phyloP scores from a whole-genome alignment of 37 sponge, comb jelly and placozoan species.

The Hexactinellida sp. region DNA sequence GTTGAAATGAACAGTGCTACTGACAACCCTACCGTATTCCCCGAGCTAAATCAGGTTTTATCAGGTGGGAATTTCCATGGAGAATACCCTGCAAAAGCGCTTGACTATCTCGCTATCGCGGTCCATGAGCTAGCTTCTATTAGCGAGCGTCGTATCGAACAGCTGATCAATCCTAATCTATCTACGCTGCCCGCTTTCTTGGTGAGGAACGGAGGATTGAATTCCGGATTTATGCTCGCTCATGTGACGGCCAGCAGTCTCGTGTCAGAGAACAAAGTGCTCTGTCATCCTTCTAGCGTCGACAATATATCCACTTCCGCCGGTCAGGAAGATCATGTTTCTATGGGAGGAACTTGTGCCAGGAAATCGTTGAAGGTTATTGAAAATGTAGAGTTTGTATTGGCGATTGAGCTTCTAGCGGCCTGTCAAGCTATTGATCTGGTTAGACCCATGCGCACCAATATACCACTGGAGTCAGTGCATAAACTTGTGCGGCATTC shows the following conservation, averaged over 20 bases:
- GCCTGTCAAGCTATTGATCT: slow-evolving; percentile 95
- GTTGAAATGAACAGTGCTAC: slow-evolving; percentile 94
- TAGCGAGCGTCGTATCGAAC: slow-evolving; percentile 80
- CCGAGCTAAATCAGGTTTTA: slow-evolving; percentile 42
- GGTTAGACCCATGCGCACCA: slow-evolving; percentile 66
- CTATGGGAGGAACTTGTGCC: slow-evolving; percentile 95
- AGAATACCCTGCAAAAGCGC: slow-evolving; percentile 92
- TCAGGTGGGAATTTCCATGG: slow-evolving; percentile 97
- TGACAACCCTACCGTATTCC: slow-evolving; percentile 81
- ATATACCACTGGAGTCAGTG: slow-evolving; percentile 78
- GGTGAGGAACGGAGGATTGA: slow-evolving; percentile 64
- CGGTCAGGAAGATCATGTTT: slow-evolving; percentile 95
- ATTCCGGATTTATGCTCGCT: slow-evolving; percentile 91
- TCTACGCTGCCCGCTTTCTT: slow-evolving; percentile 82
- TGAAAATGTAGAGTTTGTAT: slow-evolving; percentile 73
- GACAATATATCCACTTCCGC: slow-evolving; percentile 90
- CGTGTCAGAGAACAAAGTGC: slow-evolving; percentile 94
- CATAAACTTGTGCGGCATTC: slow-evolving; percentile 40
- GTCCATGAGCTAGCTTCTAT: slow-evolving; percentile 87
- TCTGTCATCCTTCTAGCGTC: slow-evolving; percentile 95
- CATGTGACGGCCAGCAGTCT: slow-evolving; percentile 86
- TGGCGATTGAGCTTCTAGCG: slow-evolving; percentile 91
- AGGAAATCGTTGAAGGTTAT: slow-evolving; percentile 89
- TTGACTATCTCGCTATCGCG: slow-evolving; percentile 91
- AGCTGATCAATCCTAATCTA: slow-evolving; percentile 66